Evolutionary conservation across 2,113 vertebrate species (phyloP), one percentile per base, ranked within the genome.

Genomic region (Mustelus asterias): DNA sequence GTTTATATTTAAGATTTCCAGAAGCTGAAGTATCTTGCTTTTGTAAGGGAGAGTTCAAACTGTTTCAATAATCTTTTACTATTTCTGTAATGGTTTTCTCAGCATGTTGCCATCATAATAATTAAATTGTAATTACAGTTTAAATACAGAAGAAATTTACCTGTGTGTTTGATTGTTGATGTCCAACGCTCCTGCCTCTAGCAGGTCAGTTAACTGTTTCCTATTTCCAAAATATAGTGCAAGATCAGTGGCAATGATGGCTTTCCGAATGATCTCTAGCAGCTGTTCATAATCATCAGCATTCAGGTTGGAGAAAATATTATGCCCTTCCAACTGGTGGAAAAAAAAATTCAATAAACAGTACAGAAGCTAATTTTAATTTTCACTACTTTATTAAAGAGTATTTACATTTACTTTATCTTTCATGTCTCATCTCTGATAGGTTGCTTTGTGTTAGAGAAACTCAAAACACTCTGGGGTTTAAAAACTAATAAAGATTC

Each of bases 261-360:
- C 99, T 98, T 99, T 99, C 63, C 99, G 98, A 97, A 99, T 99
- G 97, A 99, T 99, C 97, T 99, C 99, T 22, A 99, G 97, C 96
- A 99, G 99, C 98, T 99, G 99, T 96, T 99, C 99, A 22, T 99
- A 99, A 96, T 99, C 99, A 0, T 97, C 98, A 98, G 99, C 99
- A 98, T 98, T 99, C 98, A 99, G 98, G 97, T 99, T 98, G 97
- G 99, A 99, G 98, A 99, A 99, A 98, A 99, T 99, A 98, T 99
- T 99, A 98, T 99, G 99, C 97, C 99, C 99, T 98, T 99, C 99
- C 98, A 99, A 97, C 99, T 99, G 98, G 97, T 97, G 98, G 98
- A 98, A 99, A 98, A 97, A 98, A 98, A 97, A 98, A 97, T 98
- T 96, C 97, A 98, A 98, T 98, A 97, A 98, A 95, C 94, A 95